Conservation (phyloP, 2,888 invertebrate genomes). For the Sialis lutaria region DNA sequence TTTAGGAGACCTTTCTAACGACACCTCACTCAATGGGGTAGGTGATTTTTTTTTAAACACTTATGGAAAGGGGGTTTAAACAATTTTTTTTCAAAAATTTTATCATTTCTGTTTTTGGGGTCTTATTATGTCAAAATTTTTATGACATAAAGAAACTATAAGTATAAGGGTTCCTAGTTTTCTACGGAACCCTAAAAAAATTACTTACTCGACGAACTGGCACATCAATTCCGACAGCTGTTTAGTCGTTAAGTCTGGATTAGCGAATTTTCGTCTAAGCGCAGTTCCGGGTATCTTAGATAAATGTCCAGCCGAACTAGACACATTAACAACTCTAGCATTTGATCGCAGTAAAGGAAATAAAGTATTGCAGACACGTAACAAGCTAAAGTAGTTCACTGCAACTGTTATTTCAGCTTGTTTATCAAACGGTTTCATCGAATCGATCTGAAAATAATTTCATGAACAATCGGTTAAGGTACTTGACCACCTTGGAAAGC, state of each 20-base stretch:
- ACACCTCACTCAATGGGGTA: too few relatives aligned
- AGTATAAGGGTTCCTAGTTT: too few relatives aligned
- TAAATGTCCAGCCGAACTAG: conserved; percentile 49
- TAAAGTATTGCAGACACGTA: conserved; percentile 44
- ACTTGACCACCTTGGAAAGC: too few relatives aligned
- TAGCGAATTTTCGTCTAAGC: conserved; percentile 34
- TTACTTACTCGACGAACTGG: conserved; percentile 33
- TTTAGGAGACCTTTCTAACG: too few relatives aligned
- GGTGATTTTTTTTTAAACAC: too few relatives aligned
- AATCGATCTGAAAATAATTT: conserved; percentile 18
- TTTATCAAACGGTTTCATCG: conserved; percentile 39
- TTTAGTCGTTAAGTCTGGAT: conserved; percentile 35
- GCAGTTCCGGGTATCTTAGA: conserved; percentile 37
- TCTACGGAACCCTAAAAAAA: too few relatives aligned
- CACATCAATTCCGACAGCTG: conserved; percentile 42
- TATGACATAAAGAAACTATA: too few relatives aligned
- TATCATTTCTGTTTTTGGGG: too few relatives aligned
- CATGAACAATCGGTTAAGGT: too few relatives aligned
- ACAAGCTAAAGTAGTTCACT: conserved; percentile 50
- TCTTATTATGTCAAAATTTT: too few relatives aligned
- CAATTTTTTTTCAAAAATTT: too few relatives aligned
- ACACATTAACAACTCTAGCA: conserved; percentile 59
- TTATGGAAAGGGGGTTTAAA: too few relatives aligned
- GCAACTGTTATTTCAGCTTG: conserved; percentile 54
- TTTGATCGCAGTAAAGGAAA: conserved; percentile 53